Base-by-base conservation (phyloP, 2,797 vertebrate genomes). In the Pseudochromis fuscus region DNA sequence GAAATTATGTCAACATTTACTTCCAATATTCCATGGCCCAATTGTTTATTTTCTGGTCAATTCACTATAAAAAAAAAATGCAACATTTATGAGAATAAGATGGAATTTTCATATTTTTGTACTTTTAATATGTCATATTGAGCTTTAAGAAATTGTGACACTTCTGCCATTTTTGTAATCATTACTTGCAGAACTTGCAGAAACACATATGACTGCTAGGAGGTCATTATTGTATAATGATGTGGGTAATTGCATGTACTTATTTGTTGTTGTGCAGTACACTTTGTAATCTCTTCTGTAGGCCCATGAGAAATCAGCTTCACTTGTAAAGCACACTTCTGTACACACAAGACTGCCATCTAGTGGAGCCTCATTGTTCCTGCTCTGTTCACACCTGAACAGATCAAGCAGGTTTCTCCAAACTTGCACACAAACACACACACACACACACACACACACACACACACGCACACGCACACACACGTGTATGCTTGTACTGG, bases 321-420 rank as follows among this genome's bases (percentile, higher is more conserved):
- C 9, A 21, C 35, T 7, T 52, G 25, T 51, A n/a, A 18, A 25
- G 6, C n/a, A 3, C 3, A 11, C 12, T 37, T 57, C 84, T 84
- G 37, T 40, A 72, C 77, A 89, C 88, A 77, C 91, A 91, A 89
- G 82, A 91, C 85, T 92, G 90, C 88, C 90, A 91, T 89, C 91
- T 88, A 89, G 90, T 89, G 91, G 73, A 60, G 2, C 0, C 8
- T 15, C 3, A 3, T 2, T 56, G 67, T 11, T 21, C 18, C 24
- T 62, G 57, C 28, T 75, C 49, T 57, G 3, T 5, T 51, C 21
- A 68, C 12, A 2, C 13, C 49, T 31, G 8, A 31, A 2, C 8
- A 65, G 16, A 28, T 24, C 15, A 74, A 56, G 51, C 35, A 44
- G 15, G 28, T 28, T 61, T 63, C 40, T 40, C 24, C n/a, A 37